These are phyloP conservation scores for Drosophila quadrilineata DNA, from an alignment of 1,140 invertebrate species.

Conservation along the genomic window DNA sequence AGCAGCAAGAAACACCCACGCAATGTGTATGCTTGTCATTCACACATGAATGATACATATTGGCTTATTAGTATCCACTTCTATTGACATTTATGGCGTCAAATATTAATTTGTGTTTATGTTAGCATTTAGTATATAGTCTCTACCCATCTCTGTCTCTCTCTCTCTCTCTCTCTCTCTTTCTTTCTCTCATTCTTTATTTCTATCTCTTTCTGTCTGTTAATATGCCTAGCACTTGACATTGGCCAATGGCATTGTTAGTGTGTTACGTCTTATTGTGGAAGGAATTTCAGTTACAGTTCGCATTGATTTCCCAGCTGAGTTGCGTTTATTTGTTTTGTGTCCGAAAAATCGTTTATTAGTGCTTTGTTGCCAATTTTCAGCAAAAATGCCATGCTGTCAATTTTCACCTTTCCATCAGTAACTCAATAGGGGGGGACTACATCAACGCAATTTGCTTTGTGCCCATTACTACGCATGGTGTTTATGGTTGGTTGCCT, in stretches of 20 bases:
- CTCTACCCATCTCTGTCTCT: neutral
- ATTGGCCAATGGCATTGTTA: too few relatives aligned
- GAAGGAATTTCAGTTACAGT: constrained; percentile 1
- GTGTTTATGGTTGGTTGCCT: neutral
- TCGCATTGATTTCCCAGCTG: constrained; percentile 9
- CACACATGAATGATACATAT: constrained; percentile 59
- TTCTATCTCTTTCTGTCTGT: neutral
- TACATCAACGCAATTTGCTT: too few relatives aligned
- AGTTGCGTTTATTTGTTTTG: neutral
- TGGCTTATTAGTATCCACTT: constrained; percentile 43
- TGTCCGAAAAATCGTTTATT: neutral
- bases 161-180: neutral
- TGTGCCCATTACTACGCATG: too few relatives aligned
- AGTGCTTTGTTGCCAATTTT: constrained; percentile 6
- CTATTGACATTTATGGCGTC: constrained; percentile 44
- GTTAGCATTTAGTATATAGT: constrained; percentile 25
- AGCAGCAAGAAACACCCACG: neutral
- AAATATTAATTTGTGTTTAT: constrained; percentile 48
- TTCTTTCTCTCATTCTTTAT: neutral
- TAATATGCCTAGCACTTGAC: neutral
- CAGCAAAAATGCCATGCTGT: neutral
- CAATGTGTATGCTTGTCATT: constrained; percentile 26
- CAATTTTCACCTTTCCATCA: neutral
- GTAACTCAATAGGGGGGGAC: too few relatives aligned
- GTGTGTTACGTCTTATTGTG: too few relatives aligned